Evolutionary conservation across 1,140 invertebrate species (phyloP).

Genomic region (Pogonognathellus flavescens): DNA sequence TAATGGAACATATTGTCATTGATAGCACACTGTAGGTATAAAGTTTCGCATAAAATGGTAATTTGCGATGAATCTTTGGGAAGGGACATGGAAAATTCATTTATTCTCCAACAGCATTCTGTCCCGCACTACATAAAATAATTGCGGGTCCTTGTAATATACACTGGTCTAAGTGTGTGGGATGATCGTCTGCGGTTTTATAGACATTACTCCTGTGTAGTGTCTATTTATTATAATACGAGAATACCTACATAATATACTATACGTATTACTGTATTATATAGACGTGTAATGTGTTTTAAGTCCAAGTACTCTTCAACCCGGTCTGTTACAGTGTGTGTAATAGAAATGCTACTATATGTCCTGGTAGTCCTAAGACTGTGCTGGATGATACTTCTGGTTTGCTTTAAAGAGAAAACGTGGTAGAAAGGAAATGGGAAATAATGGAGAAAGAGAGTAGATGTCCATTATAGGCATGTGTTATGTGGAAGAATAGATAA

Average conservation of each 20-base stretch:
- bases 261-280: too few relatives aligned
- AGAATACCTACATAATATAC: too few relatives aligned
- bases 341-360: too few relatives aligned
- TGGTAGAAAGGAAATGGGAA: conserved; percentile 5
- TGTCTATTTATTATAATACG: too few relatives aligned
- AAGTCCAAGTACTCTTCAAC: too few relatives aligned
- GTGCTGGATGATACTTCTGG: too few relatives aligned
- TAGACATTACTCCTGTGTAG: too few relatives aligned
- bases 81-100: conserved; percentile 40
- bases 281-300: too few relatives aligned
- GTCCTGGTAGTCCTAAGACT: too few relatives aligned
- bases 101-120: conserved; percentile 1
- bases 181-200: too few relatives aligned
- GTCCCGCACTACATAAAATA: background rate
- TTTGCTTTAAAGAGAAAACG: background rate
- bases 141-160: background rate
- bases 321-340: too few relatives aligned
- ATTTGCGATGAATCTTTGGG: conserved; percentile 15
- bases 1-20: conserved; percentile 41
- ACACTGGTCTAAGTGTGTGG: background rate
- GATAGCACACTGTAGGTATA: background rate
- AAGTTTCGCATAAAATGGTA: conserved; percentile 24
- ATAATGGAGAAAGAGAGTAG: conserved; percentile 1
- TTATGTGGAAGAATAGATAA: background rate
- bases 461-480: conserved; percentile 7